Evolutionary conservation across 2,888 invertebrate genomes (phyloP), one percentile per base, ranked within the genome.

Genomic region (Eupithecia vulgata): DNA sequence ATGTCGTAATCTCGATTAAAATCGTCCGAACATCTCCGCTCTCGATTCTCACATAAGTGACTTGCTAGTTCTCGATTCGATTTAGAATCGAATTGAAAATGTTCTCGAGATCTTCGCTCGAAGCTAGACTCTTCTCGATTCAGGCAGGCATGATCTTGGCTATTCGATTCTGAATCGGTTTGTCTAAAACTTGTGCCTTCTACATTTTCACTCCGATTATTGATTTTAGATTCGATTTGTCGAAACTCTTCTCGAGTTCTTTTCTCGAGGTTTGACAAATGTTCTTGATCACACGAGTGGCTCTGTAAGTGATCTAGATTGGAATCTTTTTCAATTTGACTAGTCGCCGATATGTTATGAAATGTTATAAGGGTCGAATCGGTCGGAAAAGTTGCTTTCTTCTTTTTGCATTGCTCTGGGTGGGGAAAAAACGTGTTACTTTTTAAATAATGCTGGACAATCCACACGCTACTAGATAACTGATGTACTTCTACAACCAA

Each of bases 351-450:
- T 3, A 84, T 78, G 40, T 85, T 82, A 70, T 89, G 89, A 74
- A 88, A 83, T 4, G 86, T 84, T 0, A 89, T 80, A 42, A 90
- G 87, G 0, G 89, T 88, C 17, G 90, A 84, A 35, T 88, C 87
- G 0, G 85, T 80, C 72, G 86, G 89, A 72, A 90, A 90, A 0
- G 87, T 86, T 0, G 88, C 84, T 70, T 86, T 89, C 73, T 89
- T 90, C 78, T 86, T 86, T 74, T 85, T 88, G 52, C 71, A 74
- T 21, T 79, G 80, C 0, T 88, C 86, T 0, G 80, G 70, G 68
- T 85, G 13, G 40, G 4, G 13, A 21, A 15, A 65, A 17, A 8
- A 17, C 4, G 25, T 48, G 52, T 25, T 17, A 4, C 1, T 17
- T n/a, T 34, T 25, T 17, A 21, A 59, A 59, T 59, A 59, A 59